These are phyloP conservation scores for Heliconius ismenius DNA, from an alignment of 2,888 invertebrate genomes.

Conservation along the genomic window DNA sequence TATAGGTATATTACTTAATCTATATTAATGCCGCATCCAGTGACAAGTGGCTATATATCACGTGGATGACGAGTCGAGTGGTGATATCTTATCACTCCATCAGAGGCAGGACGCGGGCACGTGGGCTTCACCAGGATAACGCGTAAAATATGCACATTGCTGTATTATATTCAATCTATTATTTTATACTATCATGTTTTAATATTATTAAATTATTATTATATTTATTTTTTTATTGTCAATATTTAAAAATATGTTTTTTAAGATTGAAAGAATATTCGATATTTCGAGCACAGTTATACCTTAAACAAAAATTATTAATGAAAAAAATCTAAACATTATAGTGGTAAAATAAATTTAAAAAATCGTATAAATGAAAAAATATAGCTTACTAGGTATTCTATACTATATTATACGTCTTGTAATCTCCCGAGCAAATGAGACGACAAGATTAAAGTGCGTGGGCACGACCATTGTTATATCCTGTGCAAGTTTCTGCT, in stretches of 20 bases:
- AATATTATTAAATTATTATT: background rate
- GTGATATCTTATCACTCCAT: slow-evolving; percentile 27
- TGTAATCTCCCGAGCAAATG: slow-evolving; percentile 29
- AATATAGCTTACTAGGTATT: background rate
- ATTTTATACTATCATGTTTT: background rate
- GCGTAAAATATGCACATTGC: background rate
- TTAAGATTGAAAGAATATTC: background rate
- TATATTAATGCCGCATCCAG: slow-evolving; percentile 20
- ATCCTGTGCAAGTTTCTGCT: slow-evolving; percentile 1
- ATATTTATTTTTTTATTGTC: background rate
- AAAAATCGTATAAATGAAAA: background rate
- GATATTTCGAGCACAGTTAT: background rate
- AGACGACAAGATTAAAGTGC: slow-evolving; percentile 38
- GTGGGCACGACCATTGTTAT: slow-evolving; percentile 25
- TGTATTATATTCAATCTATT: background rate
- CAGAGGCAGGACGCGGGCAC: slow-evolving; percentile 20
- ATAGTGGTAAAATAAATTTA: background rate
- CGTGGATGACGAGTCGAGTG: slow-evolving; percentile 15
- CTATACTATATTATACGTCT: background rate
- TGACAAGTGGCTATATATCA: slow-evolving; percentile 22
- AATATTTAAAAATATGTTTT: background rate
- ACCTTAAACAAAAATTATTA: background rate
- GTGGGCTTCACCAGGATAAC: slow-evolving; percentile 14
- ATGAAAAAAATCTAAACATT: background rate
- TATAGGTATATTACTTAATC: too few relatives aligned